These are phyloP conservation scores for Alloplasta piceator DNA, from an alignment of 2,888 invertebrate genomes.

Conservation along the genomic window DNA sequence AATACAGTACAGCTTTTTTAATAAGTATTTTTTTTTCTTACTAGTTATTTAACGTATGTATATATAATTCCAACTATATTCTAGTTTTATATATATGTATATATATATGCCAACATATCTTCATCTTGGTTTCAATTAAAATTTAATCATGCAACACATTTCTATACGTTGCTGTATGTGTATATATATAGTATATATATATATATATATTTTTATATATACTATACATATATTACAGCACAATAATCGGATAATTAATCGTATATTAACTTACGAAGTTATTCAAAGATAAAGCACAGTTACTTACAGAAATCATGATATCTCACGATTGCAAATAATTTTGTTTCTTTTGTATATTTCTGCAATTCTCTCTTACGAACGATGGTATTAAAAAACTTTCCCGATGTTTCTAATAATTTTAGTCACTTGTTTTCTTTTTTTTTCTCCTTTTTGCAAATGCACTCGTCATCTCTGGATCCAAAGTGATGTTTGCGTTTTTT, in stretches of 20 bases:
- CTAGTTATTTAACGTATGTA: constrained; percentile 46
- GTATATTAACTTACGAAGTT: constrained; percentile 56
- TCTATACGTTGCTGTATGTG: constrained; percentile 35
- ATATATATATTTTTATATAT: constrained; percentile 47
- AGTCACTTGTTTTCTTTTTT: too few relatives aligned
- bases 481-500: constrained; percentile 26
- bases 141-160: constrained; percentile 66
- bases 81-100: constrained; percentile 43
- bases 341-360: constrained; percentile 31
- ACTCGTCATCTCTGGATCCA: constrained; percentile 35
- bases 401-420: not conserved
- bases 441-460: constrained; percentile 16
- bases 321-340: constrained; percentile 58
- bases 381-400: constrained; percentile 60
- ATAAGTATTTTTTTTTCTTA: constrained; percentile 49
- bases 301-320: constrained; percentile 75
- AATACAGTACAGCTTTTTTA: constrained; percentile 52
- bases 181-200: constrained; percentile 31
- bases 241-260: constrained; percentile 49
- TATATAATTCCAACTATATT: constrained; percentile 29
- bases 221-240: constrained; percentile 51
- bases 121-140: constrained; percentile 55
- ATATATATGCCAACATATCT: constrained; percentile 46
- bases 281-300: constrained; percentile 74
- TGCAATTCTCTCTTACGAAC: constrained; percentile 40